phyloP scores from a whole-genome alignment of 2,797 vertebrate genomes.

The Sandelia bainsii region DNA sequence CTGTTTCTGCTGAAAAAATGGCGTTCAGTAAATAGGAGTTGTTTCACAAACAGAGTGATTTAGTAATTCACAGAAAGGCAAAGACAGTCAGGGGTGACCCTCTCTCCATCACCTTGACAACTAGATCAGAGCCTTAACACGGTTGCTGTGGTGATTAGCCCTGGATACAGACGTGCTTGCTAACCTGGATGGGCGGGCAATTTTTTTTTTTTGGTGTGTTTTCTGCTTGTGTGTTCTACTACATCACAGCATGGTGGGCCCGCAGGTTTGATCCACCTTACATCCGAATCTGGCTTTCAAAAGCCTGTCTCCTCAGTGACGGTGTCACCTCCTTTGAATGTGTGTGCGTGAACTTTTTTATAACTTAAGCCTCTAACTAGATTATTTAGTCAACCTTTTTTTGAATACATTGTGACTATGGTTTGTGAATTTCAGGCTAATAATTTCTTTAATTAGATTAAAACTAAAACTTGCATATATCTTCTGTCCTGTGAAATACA shows the following conservation, averaged over 20 bases:
- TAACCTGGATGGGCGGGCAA: constrained; percentile 51
- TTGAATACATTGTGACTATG: neutral
- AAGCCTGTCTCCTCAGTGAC: neutral
- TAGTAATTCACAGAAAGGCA: constrained; percentile 42
- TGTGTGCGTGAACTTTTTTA: neutral
- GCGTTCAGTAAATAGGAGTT: constrained; percentile 7
- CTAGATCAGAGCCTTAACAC: constrained; percentile 75
- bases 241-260: constrained; percentile 1
- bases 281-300: constrained; percentile 16
- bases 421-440: neutral
- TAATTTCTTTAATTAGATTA: neutral
- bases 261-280: constrained; percentile 18
- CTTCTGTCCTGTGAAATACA: neutral
- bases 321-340: constrained; percentile 1
- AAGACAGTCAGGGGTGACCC: constrained; percentile 61
- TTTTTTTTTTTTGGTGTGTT: constrained; percentile 14
- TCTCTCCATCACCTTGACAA: constrained; percentile 76
- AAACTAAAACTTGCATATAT: neutral
- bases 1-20: neutral
- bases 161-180: constrained; percentile 53
- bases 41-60: constrained; percentile 21
- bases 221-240: constrained; percentile 23
- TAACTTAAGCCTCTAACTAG: neutral
- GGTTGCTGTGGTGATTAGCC: constrained; percentile 77
- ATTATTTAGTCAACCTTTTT: neutral